These are phyloP conservation scores for Drosophila tripunctata DNA, from an alignment of 2,888 invertebrate species.

Conservation along the genomic window DNA sequence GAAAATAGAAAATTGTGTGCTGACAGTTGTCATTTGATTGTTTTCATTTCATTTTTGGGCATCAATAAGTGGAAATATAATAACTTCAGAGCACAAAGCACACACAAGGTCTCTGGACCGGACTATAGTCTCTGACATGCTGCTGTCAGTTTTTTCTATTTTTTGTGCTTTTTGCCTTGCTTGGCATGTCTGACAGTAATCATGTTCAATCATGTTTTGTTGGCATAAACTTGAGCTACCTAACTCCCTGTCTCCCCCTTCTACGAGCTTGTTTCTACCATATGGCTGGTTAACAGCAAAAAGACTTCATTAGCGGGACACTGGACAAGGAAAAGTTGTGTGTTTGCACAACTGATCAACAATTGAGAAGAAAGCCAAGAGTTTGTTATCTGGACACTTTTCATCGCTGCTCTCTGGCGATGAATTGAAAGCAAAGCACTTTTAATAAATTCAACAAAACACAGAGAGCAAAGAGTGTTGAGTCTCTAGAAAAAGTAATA, in stretches of 20 bases:
- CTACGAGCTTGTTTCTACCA: conserved; percentile 39
- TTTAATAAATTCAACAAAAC: conserved; percentile 72
- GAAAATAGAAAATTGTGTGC: conserved; percentile 32
- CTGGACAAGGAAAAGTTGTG: conserved; percentile 11
- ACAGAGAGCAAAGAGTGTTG: no score
- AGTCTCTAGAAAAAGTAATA: conserved; percentile 61
- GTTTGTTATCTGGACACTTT: conserved; percentile 21
- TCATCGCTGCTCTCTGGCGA: conserved; percentile 15
- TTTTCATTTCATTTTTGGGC: conserved; percentile 73
- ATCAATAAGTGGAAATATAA: conserved; percentile 72
- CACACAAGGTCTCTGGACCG: conserved; percentile 25
- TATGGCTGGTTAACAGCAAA: conserved; percentile 46
- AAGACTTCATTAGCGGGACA: conserved; percentile 46
- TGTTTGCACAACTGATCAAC: conserved; percentile 46
- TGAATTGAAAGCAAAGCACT: conserved; percentile 46
- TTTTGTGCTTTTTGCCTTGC: no score
- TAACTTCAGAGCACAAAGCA: conserved; percentile 49
- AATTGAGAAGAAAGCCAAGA: neutral
- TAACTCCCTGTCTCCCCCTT: conserved; percentile 16
- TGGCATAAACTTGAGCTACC: conserved; percentile 43
- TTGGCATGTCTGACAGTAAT: conserved; percentile 57
- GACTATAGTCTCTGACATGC: conserved; percentile 31
- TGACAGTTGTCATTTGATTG: conserved; percentile 76
- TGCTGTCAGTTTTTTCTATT: conserved; percentile 33
- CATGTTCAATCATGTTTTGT: conserved; percentile 62